These are phyloP conservation scores for Paracanthobrama guichenoti DNA, from an alignment of 2,113 vertebrate genomes.

Conservation along the genomic window DNA sequence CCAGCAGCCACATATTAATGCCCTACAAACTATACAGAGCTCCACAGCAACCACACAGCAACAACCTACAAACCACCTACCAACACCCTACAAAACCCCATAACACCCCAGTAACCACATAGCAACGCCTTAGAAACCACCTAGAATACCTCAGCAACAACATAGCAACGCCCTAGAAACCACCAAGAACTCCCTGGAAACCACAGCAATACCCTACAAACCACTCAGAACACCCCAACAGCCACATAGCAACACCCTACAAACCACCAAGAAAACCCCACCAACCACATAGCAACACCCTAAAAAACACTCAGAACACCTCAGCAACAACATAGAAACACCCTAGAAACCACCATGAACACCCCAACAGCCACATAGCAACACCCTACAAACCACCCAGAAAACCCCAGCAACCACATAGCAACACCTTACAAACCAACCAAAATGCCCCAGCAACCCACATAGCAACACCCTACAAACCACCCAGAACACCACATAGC, in stretches of 20 bases:
- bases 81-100: too few relatives aligned
- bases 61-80: background rate
- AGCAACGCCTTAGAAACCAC: background rate
- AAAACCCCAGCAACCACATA: too few relatives aligned
- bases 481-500: too few relatives aligned
- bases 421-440: too few relatives aligned
- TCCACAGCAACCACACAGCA: background rate
- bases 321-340: background rate
- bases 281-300: background rate
- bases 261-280: background rate
- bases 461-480: too few relatives aligned
- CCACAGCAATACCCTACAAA: background rate
- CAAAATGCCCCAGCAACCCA: too few relatives aligned
- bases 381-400: too few relatives aligned
- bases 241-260: background rate
- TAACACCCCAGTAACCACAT: background rate
- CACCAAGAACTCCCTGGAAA: background rate
- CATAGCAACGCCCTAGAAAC: background rate
- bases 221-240: background rate
- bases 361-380: background rate
- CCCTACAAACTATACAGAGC: background rate
- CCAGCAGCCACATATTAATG: fast-evolving
- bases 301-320: background rate
- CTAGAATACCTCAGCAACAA: background rate
- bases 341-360: background rate